Evolutionary conservation across 2,888 invertebrate species (phyloP).

Genomic region (Calephelis perditalis): DNA sequence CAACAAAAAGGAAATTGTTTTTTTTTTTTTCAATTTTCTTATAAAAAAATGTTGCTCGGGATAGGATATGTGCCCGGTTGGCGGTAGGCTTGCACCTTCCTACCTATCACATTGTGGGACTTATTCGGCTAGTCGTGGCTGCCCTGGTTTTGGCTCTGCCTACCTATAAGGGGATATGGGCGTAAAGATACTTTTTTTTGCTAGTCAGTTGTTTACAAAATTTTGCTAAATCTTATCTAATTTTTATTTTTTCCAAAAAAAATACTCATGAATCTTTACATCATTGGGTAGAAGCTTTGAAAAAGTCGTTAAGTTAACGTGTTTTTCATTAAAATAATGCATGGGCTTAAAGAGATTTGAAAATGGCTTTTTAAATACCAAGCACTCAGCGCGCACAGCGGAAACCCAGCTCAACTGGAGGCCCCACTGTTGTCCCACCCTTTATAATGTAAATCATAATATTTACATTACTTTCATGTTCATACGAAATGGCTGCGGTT

Average conservation of each 20-base stretch:
- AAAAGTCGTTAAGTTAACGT: conserved; percentile 7
- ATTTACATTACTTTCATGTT: conserved; percentile 21
- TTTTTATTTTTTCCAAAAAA: neutral
- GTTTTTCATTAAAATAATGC: conserved; percentile 9
- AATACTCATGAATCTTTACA: neutral
- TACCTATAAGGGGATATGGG: no score
- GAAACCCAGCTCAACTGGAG: conserved; percentile 2
- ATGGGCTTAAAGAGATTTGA: conserved; percentile 6
- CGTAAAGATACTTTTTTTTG: no score
- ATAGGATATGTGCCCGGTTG: no score
- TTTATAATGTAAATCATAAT: conserved; percentile 23
- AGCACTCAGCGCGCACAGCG: conserved; percentile 1
- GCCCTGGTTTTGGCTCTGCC: no score
- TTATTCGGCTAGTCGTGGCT: no score
- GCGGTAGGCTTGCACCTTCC: no score
- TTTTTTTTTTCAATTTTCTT: no score
- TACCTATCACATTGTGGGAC: no score
- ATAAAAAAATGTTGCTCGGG: no score
- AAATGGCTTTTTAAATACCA: conserved; percentile 11
- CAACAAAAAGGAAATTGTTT: no score
- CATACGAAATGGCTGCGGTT: conserved; percentile 19
- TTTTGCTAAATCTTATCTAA: no score
- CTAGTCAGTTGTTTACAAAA: no score
- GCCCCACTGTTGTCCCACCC: conserved; percentile 11
- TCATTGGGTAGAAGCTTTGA: neutral